phyloP scores from a whole-genome alignment of 1,140 invertebrate genomes.

The Megalopta genalis region DNA sequence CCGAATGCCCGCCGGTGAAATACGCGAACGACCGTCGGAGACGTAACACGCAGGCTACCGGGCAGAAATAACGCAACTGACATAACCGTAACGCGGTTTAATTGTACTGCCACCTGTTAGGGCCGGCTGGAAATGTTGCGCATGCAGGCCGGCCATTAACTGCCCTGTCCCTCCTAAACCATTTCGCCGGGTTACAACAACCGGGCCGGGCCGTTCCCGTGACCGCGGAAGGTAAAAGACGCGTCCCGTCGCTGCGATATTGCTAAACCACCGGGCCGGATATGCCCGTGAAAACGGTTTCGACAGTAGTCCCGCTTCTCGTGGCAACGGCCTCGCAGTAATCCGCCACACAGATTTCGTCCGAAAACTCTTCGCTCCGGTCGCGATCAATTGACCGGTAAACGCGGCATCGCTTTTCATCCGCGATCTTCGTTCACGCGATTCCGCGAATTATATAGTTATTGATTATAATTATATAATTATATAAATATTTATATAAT shows the following conservation, averaged over 20 bases:
- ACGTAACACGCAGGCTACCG: slow-evolving; percentile 48
- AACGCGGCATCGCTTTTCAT: no score
- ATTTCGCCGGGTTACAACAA: slow-evolving; percentile 34
- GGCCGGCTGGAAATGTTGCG: slow-evolving; percentile 59
- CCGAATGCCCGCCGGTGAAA: slow-evolving; percentile 20
- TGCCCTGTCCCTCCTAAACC: slow-evolving; percentile 47
- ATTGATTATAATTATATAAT: no score
- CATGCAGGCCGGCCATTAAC: slow-evolving; percentile 69
- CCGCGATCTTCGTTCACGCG: no score
- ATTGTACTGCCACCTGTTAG: slow-evolving; percentile 76
- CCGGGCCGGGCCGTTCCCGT: neutral
- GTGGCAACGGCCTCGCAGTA: neutral
- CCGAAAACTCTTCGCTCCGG: no score
- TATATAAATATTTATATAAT: no score
- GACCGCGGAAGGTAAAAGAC: slow-evolving; percentile 34
- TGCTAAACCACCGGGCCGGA: slow-evolving; percentile 16
- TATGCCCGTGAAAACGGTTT: no score
- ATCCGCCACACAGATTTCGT: neutral
- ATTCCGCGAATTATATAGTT: no score
- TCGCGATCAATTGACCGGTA: no score
- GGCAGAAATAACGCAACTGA: slow-evolving; percentile 62
- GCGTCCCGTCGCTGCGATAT: neutral
- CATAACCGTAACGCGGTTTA: slow-evolving; percentile 76
- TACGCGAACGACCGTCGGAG: slow-evolving; percentile 29
- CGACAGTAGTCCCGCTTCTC: neutral